These are phyloP conservation scores for Hydrolagus affinis DNA, from an alignment of 2,113 vertebrate genomes.

Conservation along the genomic window DNA sequence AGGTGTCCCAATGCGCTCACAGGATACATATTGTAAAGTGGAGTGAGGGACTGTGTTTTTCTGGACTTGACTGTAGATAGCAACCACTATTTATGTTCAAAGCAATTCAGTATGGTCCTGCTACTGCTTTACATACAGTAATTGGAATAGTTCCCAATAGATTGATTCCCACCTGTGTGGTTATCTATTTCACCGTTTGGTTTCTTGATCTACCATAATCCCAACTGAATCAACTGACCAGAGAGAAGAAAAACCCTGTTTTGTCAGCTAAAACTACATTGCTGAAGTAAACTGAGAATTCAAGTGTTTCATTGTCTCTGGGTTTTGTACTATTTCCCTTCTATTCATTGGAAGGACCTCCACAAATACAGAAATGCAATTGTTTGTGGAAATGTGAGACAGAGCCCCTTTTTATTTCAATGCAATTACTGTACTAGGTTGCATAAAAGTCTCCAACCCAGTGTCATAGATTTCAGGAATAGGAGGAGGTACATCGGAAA, in stretches of 20 bases:
- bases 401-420: neutral
- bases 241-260: neutral
- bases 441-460: neutral
- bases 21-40: too few species aligned
- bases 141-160: too few species aligned
- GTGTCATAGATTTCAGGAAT: neutral
- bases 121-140: too few species aligned
- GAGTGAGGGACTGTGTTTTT: too few species aligned
- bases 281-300: neutral
- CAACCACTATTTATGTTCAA: too few species aligned
- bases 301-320: neutral
- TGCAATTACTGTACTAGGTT: neutral
- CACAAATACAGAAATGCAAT: constrained; percentile 10
- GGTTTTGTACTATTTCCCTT: neutral
- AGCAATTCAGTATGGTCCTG: too few species aligned
- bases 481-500: neutral
- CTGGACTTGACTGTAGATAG: too few species aligned
- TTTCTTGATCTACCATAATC: neutral
- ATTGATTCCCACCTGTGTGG: neutral
- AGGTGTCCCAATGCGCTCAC: too few species aligned
- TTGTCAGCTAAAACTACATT: neutral
- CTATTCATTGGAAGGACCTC: neutral
- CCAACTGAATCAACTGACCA: neutral
- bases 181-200: neutral
- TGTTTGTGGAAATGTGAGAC: neutral